Percentiles rank a stretch among this genome's conserved stretches.
Evolutionary conservation across 1,140 invertebrate species (phyloP).

Genomic region (Eriocheir sinensis): DNA sequence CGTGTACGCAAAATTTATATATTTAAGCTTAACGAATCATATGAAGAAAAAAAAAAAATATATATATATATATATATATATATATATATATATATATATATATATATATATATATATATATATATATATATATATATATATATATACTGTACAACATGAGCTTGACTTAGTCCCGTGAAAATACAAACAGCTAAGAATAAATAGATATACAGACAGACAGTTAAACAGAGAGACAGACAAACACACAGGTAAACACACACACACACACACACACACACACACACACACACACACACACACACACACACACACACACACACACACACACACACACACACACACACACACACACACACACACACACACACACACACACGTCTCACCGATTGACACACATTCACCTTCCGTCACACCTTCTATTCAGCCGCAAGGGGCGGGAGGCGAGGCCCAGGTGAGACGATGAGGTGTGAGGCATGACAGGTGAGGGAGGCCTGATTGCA

Average conservation of each 20-base stretch:
- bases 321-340: constrained; percentile 38
- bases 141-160: neutral
- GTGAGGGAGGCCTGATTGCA: neutral
- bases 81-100: constrained; percentile 53
- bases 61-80: constrained; percentile 53
- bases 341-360: constrained; percentile 40
- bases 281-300: constrained; percentile 34
- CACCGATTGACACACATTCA: neutral
- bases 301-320: constrained; percentile 33
- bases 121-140: constrained; percentile 43
- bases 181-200: constrained; percentile 6
- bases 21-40: no score
- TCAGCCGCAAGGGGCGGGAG: neutral
- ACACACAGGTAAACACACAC: constrained; percentile 6
- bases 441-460: neutral
- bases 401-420: neutral
- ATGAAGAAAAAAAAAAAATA: no score
- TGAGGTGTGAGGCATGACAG: neutral
- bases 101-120: constrained; percentile 53
- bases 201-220: constrained; percentile 1
- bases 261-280: constrained; percentile 30
- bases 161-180: neutral
- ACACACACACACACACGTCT: constrained; percentile 5
- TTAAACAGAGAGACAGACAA: neutral
- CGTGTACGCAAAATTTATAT: no score